Evolutionary conservation across 1,140 invertebrate species (phyloP).

Genomic region (Zaprionus davidi): DNA sequence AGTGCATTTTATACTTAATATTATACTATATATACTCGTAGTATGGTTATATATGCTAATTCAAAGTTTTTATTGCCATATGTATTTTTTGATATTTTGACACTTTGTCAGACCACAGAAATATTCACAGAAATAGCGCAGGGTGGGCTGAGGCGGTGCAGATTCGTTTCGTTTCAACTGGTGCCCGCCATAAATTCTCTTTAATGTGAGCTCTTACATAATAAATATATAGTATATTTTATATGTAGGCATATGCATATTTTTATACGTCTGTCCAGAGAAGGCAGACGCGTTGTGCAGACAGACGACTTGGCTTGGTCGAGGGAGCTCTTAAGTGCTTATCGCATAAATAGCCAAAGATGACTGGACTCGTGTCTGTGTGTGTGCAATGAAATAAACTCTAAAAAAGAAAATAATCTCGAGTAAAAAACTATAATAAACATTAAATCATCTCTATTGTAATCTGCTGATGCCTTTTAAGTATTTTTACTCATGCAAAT

Average conservation of each 20-base stretch:
- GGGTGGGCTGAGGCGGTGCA: background rate
- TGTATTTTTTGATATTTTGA: background rate
- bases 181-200: constrained; percentile 37
- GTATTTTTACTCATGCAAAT: constrained; percentile 20
- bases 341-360: constrained; percentile 48
- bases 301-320: background rate
- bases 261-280: constrained; percentile 10
- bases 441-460: constrained; percentile 49
- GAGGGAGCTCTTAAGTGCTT: constrained; percentile 26
- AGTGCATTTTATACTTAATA: background rate
- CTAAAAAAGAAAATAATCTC: background rate
- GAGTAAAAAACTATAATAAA: constrained; percentile 27
- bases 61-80: background rate
- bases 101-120: constrained; percentile 1
- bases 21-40: background rate
- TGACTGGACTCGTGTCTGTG: constrained; percentile 3
- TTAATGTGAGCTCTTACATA: constrained; percentile 44
- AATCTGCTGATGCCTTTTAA: constrained; percentile 26
- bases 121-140: constrained; percentile 38
- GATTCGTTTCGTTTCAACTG: constrained; percentile 12
- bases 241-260: constrained; percentile 22
- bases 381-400: constrained; percentile 2
- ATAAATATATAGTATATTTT: constrained; percentile 12
- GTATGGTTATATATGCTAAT: background rate
- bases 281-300: background rate